Percentiles rank a stretch among this genome's conserved stretches.
These are phyloP conservation scores for Chaetorhynchus papuensis DNA, from an alignment of 2,113 vertebrate genomes.

Conservation along the genomic window DNA sequence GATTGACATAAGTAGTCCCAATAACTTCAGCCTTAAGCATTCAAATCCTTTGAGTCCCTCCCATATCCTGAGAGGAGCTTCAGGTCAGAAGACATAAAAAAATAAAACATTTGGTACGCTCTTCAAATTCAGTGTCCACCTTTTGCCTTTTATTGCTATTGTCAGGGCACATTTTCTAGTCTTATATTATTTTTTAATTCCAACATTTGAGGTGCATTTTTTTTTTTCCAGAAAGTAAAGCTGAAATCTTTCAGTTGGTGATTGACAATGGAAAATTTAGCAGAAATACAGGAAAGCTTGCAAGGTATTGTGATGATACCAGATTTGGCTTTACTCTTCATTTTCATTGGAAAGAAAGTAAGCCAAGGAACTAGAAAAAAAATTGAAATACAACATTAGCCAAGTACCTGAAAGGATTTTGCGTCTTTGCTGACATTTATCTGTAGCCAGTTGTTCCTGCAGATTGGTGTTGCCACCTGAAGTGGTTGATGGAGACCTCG, in stretches of 20 bases:
- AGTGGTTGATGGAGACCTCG: neutral
- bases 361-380: neutral
- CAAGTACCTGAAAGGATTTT: neutral
- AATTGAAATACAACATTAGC: neutral
- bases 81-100: neutral
- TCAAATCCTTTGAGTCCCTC: neutral
- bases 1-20: neutral
- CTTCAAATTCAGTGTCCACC: neutral
- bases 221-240: neutral
- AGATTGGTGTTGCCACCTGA: neutral
- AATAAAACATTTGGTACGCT: neutral
- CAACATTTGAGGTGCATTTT: too few species aligned
- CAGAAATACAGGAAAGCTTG: neutral
- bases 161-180: neutral
- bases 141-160: neutral
- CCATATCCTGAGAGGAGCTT: neutral
- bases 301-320: neutral
- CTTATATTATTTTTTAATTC: neutral
- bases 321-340: neutral
- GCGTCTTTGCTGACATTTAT: neutral
- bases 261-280: neutral
- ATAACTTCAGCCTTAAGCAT: neutral
- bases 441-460: neutral
- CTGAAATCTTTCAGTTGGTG: neutral
- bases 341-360: neutral